Percentiles rank a stretch among this genome's conserved stretches.
These are phyloP conservation scores for Bubalus kerabau DNA, from an alignment of 2,113 vertebrate species.

Conservation along the genomic window DNA sequence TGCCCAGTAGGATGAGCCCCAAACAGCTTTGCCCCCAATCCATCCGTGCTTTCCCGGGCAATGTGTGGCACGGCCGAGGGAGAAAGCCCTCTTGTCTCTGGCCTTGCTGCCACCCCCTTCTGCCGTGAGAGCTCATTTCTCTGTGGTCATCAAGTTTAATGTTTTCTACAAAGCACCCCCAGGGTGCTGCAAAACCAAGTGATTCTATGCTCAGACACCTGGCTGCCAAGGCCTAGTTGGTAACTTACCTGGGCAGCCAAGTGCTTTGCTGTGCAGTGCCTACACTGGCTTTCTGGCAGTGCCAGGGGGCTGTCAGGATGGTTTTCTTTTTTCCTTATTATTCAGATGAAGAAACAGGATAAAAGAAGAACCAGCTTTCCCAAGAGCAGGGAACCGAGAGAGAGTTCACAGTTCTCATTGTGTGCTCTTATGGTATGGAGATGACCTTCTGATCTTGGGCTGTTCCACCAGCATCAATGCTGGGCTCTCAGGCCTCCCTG, in stretches of 20 bases:
- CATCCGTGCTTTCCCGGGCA: background rate
- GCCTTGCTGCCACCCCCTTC: background rate
- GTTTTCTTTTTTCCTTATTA: background rate
- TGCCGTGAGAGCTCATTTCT: background rate
- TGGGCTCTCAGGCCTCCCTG: too few relatives aligned
- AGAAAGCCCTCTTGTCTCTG: background rate
- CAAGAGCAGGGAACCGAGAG: background rate
- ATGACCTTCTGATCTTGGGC: background rate
- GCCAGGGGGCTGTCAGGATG: background rate
- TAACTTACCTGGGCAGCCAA: background rate
- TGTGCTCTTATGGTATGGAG: background rate
- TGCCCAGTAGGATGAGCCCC: background rate
- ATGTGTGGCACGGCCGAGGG: background rate
- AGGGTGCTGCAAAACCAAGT: background rate
- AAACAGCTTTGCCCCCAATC: background rate
- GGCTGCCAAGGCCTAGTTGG: background rate
- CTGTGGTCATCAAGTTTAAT: background rate
- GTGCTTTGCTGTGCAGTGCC: background rate
- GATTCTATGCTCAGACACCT: background rate
- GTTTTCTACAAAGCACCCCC: background rate
- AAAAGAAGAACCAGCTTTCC: background rate
- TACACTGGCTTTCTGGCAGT: background rate
- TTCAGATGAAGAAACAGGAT: background rate
- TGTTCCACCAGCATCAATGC: background rate
- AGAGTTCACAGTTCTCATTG: background rate